Percentiles rank a stretch among this genome's conserved stretches.
Evolutionary conservation across 35 echinoderm and acorn worm species (phyloP).

Genomic region (Amphiura filiformis): DNA sequence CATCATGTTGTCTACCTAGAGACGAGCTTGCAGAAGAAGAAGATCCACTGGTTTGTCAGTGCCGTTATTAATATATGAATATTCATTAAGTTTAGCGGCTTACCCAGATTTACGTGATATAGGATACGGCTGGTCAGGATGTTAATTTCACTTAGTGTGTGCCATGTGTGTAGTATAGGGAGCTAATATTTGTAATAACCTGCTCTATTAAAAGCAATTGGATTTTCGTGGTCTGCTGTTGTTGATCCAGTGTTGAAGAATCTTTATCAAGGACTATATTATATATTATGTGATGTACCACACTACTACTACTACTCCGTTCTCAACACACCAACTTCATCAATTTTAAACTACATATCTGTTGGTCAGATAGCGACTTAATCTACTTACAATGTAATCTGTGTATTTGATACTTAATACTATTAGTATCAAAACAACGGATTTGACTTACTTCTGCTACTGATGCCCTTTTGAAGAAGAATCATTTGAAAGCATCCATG

Average conservation of each 20-base stretch:
- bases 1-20: not conserved
- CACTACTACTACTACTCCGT: no score
- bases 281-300: no score
- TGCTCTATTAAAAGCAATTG: not conserved
- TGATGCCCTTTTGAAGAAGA: no score
- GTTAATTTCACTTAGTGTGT: no score
- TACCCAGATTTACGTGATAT: not conserved
- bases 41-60: slow-evolving; percentile 8
- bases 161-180: not conserved
- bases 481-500: no score
- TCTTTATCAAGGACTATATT: not conserved
- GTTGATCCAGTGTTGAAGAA: not conserved
- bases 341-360: no score
- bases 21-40: not conserved
- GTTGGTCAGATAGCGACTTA: no score
- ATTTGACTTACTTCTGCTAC: no score
- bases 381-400: no score
- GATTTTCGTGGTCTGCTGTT: not conserved
- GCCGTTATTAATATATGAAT: not conserved
- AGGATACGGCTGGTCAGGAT: not conserved
- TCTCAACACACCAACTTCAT: no score
- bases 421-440: no score
- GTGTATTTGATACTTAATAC: no score
- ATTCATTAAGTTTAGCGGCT: not conserved
- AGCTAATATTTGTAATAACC: not conserved